Percentiles rank a stretch among this genome's conserved stretches.
phyloP scores from a whole-genome alignment of 2,113 vertebrate species.

The Oplegnathus fasciatus region DNA sequence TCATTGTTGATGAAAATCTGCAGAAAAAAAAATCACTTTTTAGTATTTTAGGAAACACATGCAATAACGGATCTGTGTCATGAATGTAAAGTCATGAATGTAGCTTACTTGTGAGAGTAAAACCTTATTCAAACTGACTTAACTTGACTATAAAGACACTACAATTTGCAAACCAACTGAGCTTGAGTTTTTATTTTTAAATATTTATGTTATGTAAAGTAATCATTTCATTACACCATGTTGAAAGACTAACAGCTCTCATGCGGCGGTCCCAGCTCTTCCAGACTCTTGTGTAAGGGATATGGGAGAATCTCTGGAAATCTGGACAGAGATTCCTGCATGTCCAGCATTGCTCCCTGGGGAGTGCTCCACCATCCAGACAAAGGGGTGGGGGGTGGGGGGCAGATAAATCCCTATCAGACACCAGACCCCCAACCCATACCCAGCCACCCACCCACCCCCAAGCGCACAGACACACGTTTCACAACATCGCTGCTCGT shows the following conservation, averaged over 20 bases:
- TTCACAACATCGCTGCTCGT: conserved; percentile 86
- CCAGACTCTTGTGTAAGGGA: conserved; percentile 73
- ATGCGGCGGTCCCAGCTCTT: conserved; percentile 45
- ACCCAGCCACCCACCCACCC: conserved; percentile 15
- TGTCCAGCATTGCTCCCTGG: conserved; percentile 83
- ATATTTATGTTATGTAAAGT: conserved; percentile 38
- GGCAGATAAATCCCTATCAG: conserved; percentile 84
- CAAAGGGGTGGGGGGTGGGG: conserved; percentile 69
- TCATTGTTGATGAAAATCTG: conserved; percentile 99
- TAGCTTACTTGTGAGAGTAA: neutral
- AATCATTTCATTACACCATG: conserved; percentile 42
- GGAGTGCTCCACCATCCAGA: conserved; percentile 86
- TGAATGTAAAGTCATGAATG: neutral
- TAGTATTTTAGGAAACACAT: conserved; percentile 21
- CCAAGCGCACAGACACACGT: conserved; percentile 80
- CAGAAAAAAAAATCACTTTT: conserved; percentile 28
- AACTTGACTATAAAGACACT: neutral
- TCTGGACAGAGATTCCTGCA: conserved; percentile 83
- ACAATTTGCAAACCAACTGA: conserved; percentile 14
- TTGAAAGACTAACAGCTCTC: conserved; percentile 55
- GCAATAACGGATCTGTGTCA: neutral
- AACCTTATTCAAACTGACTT: neutral
- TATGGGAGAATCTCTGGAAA: conserved; percentile 84
- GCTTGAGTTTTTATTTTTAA: conserved; percentile 19
- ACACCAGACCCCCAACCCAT: conserved; percentile 72